Evolutionary conservation across 2,113 vertebrate species (phyloP).

Genomic region (Silurus glanis): DNA sequence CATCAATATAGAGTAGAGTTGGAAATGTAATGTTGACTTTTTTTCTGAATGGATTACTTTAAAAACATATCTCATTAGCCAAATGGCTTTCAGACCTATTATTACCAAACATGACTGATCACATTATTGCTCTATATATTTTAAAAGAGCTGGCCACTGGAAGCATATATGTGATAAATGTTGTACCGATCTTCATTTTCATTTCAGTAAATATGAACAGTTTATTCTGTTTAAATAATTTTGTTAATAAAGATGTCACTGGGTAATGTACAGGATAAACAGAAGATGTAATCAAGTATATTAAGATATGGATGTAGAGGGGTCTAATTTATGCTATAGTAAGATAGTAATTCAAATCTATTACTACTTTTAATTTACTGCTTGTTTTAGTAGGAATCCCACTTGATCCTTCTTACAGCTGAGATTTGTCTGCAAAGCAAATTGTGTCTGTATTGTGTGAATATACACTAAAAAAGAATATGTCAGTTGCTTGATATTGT

Average conservation of each 20-base stretch:
- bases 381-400: not conserved
- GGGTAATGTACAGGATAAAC: not conserved
- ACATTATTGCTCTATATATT: too few relatives aligned
- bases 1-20: not conserved
- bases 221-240: not conserved
- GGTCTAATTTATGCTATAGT: not conserved
- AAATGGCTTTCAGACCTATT: not conserved
- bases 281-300: not conserved
- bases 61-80: not conserved
- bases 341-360: not conserved
- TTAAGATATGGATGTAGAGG: not conserved
- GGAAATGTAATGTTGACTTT: not conserved
- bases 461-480: not conserved
- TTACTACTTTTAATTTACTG: not conserved
- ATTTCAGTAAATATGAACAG: not conserved
- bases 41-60: not conserved
- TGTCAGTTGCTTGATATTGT: not conserved
- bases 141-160: too few relatives aligned
- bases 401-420: not conserved
- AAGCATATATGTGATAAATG: too few relatives aligned
- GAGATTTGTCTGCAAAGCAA: not conserved
- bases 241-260: too few relatives aligned
- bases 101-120: not conserved
- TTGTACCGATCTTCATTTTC: not conserved
- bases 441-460: not conserved